These are phyloP conservation scores for Dolichallabes microphthalmus DNA, from an alignment of 2,113 vertebrate species.

Conservation along the genomic window DNA sequence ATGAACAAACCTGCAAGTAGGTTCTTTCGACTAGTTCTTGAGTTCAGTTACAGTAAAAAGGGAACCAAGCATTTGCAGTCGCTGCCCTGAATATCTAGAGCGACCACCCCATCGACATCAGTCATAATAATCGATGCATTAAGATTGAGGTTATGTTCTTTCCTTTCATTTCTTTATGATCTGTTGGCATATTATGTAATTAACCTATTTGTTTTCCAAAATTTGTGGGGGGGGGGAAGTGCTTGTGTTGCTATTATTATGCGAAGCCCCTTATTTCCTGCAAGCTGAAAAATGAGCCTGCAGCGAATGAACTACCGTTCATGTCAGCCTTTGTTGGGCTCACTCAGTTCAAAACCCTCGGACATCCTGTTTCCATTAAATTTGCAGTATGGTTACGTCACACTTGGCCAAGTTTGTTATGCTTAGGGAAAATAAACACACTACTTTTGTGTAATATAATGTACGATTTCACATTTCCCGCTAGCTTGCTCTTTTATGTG, in stretches of 20 bases:
- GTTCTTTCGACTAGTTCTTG: background rate
- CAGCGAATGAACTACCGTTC: background rate
- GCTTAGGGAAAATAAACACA: conserved; percentile 60
- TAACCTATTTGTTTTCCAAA: background rate
- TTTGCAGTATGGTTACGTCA: conserved; percentile 73
- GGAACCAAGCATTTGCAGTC: background rate
- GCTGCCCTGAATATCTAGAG: background rate
- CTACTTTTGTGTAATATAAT: conserved; percentile 45
- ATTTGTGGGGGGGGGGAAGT: too few relatives aligned
- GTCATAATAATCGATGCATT: background rate
- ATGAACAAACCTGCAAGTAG: too few relatives aligned
- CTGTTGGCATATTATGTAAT: background rate
- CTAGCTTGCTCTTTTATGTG: background rate
- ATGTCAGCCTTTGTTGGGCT: conserved; percentile 39
- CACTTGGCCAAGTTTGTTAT: conserved; percentile 63
- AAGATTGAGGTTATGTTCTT: background rate
- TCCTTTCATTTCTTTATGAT: background rate
- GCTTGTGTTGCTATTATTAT: background rate
- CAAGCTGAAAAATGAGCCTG: background rate
- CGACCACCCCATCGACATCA: background rate
- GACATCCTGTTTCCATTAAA: conserved; percentile 75
- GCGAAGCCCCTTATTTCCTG: background rate
- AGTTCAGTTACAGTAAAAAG: background rate
- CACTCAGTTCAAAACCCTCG: conserved; percentile 52
- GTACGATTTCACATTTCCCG: background rate